Conservation (phyloP, 2,888 invertebrate species). For the Nasonovia ribisnigri region DNA sequence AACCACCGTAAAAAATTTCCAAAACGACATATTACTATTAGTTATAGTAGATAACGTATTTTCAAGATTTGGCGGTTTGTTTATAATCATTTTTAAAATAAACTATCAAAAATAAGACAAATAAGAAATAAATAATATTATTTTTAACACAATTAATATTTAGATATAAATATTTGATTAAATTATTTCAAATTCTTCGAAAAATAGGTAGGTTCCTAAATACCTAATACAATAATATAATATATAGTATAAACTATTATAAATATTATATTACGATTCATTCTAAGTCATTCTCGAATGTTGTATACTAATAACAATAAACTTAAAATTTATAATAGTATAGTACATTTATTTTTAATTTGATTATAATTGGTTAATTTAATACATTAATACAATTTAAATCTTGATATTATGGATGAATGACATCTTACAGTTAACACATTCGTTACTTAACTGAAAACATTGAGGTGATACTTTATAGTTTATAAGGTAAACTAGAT, state of each 20-base stretch:
- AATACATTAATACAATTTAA: neutral
- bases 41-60: neutral
- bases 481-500: neutral
- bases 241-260: neutral
- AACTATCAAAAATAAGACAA: neutral
- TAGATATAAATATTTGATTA: neutral
- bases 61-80: neutral
- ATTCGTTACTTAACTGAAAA: neutral
- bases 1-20: neutral
- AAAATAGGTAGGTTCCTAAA: neutral
- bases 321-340: neutral
- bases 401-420: neutral
- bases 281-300: neutral
- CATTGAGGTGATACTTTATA: neutral
- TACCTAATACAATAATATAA: no score
- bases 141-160: neutral
- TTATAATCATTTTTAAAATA: neutral
- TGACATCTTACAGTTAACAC: neutral
- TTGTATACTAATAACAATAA: neutral
- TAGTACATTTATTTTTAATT: neutral
- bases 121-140: neutral
- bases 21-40: neutral
- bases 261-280: neutral
- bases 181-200: neutral
- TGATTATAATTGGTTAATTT: neutral